These are phyloP conservation scores for Malurus melanocephalus DNA, from an alignment of 2,113 vertebrate species.

Conservation along the genomic window DNA sequence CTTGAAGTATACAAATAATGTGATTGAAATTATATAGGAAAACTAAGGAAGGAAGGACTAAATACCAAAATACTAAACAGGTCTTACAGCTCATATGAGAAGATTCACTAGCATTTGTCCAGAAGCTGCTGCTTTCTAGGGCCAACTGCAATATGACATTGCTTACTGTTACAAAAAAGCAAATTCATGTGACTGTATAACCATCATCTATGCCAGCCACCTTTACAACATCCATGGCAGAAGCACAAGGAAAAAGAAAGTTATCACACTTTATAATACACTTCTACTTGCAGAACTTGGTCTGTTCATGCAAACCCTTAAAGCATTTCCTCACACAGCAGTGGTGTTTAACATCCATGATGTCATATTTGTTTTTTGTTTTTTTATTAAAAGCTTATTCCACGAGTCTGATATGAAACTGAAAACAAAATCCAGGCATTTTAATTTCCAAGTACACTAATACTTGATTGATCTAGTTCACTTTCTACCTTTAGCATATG, in stretches of 20 bases:
- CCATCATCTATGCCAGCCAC: not conserved
- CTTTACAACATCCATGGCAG: not conserved
- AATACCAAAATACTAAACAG: not conserved
- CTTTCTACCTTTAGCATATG: not conserved
- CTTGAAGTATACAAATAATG: not conserved
- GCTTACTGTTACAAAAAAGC: not conserved
- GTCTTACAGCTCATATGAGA: not conserved
- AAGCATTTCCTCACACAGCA: not conserved
- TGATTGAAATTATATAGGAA: not conserved
- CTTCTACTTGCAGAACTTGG: not conserved
- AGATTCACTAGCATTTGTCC: not conserved
- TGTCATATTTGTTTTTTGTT: not conserved
- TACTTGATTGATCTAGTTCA: not conserved
- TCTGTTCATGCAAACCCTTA: not conserved
- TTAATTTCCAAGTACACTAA: not conserved
- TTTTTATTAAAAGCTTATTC: not conserved
- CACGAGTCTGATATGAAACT: not conserved
- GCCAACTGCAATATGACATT: fast-evolving
- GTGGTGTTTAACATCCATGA: not conserved
- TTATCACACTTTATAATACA: not conserved
- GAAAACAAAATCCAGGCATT: not conserved
- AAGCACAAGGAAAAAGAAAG: not conserved
- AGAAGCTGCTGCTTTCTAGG: not conserved
- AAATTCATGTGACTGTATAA: not conserved
- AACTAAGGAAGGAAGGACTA: not conserved